Evolutionary conservation across 2,888 invertebrate genomes (phyloP).

Genomic region (Hypomecis punctinalis): DNA sequence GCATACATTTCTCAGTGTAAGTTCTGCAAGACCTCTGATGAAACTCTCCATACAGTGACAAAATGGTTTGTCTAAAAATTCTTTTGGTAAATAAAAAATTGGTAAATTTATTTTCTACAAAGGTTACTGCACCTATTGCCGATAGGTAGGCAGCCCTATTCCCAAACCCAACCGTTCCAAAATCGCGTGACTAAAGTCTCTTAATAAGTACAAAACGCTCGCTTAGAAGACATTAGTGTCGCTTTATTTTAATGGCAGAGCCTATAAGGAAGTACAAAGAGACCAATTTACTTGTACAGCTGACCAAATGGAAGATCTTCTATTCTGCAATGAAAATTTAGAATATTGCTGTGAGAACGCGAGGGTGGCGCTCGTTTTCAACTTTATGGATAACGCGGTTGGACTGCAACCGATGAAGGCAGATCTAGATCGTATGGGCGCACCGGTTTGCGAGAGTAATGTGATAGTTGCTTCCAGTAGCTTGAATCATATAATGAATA

Average conservation of each 20-base stretch:
- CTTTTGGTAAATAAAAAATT: no score
- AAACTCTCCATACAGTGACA: no score
- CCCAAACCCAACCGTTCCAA: constrained; percentile 19
- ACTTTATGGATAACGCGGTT: background rate
- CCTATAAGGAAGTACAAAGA: constrained; percentile 39
- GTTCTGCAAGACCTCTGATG: no score
- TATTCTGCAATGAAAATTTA: background rate
- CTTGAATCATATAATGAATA: constrained; percentile 14
- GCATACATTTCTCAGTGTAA: no score
- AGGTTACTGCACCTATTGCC: background rate
- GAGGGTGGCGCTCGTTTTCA: background rate
- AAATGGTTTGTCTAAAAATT: no score
- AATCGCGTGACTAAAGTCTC: constrained; percentile 43
- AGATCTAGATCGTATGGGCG: constrained; percentile 38
- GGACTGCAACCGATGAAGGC: constrained; percentile 34
- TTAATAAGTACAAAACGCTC: constrained; percentile 41
- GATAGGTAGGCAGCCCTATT: background rate
- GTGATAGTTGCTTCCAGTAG: constrained; percentile 28
- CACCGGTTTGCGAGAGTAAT: constrained; percentile 27
- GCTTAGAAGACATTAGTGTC: constrained; percentile 44
- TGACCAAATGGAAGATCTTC: constrained; percentile 4
- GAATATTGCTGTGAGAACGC: background rate
- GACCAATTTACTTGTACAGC: background rate
- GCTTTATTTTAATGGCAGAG: constrained; percentile 42
- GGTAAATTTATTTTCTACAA: background rate